phyloP scores from a whole-genome alignment of 2,113 vertebrate species.

The Oncorhynchus clarkii region DNA sequence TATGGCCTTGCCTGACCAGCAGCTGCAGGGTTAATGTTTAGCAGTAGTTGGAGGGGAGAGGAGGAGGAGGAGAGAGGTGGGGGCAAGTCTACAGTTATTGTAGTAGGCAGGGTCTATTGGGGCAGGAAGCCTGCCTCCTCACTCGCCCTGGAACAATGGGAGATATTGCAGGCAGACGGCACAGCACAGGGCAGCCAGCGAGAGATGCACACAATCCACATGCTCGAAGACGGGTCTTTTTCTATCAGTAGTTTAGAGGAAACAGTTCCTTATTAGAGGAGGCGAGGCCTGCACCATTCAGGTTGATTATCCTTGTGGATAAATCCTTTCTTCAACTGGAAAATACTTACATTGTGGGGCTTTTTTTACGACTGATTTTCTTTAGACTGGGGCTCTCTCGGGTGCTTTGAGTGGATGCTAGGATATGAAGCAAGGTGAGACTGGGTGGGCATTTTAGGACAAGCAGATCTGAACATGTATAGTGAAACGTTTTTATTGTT shows the following conservation, averaged over 20 bases:
- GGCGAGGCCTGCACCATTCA: too few species aligned
- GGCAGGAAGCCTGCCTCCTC: conserved; percentile 64
- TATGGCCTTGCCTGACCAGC: conserved; percentile 50
- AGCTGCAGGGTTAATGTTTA: conserved; percentile 74
- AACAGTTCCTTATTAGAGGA: too few species aligned
- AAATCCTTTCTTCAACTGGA: conserved; percentile 11
- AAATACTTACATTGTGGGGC: too few species aligned
- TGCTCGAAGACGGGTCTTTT: conserved; percentile 49
- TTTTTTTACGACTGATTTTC: conserved; percentile 26
- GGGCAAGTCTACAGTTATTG: conserved; percentile 77
- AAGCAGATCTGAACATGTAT: neutral
- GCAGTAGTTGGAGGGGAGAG: conserved; percentile 43
- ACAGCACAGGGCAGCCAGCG: conserved; percentile 43
- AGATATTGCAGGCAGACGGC: conserved; percentile 64
- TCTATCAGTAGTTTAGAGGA: conserved; percentile 40
- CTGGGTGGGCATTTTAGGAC: neutral
- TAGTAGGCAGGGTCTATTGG: conserved; percentile 69
- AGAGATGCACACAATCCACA: conserved; percentile 44
- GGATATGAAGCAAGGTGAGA: conserved; percentile 58
- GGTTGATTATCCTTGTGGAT: conserved; percentile 1
- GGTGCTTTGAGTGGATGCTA: conserved; percentile 61
- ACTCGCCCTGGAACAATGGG: conserved; percentile 72
- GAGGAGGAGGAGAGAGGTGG: conserved; percentile 55
- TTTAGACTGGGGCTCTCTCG: conserved; percentile 23
- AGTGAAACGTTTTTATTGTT: neutral